Evolutionary conservation across 2,797 vertebrate genomes (phyloP), one percentile per base, ranked within the genome.

Genomic region (Sternarchorhynchus goeldii): DNA sequence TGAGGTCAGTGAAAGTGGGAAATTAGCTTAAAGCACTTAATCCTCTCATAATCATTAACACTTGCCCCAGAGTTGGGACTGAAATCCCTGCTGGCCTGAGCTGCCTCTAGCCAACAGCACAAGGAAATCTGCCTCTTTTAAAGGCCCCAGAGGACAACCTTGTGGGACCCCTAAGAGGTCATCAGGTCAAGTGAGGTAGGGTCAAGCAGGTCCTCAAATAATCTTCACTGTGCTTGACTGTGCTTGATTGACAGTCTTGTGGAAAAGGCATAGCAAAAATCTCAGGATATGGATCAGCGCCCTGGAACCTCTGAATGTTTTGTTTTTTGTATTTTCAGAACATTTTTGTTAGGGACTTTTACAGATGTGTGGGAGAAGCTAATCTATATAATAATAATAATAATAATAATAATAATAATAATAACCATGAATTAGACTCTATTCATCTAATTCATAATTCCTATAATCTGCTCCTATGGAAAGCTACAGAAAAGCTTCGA

Each of bases 21-120:
- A 82, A 81, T 85, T 82, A 82, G 73, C 58, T 69, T 41, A 66
- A 81, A 79, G 76, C 77, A 76, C 75, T 83, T 85, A 85, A 83
- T 85, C 81, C 73, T 64, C 34, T 56, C 18, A 62, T 76, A 82
- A 81, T 80, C 78, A 25, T 32, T 17, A 75, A 77, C 79, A 74
- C 77, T 82, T 55, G 36, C 66, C 65, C 65, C 41, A 67, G 75
- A 78, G 59, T 20, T 20, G 45, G 21, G 72, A 66, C 63, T 81
- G 36, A 80, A 66, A 58, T 45, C 68, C 58, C 81, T 58, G 65
- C 58, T 79, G 76, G 76, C 77, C 31, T 20, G 68, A 74, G 79
- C 66, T 68, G 32, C 73, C 53, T 77, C 72, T 60, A 36, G 66
- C 68, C 72, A 16, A 70, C 60, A 76, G 64, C 63, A 65, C 66